Conservation (phyloP, 2,113 vertebrate species). For the Lethenteron reissneri region DNA sequence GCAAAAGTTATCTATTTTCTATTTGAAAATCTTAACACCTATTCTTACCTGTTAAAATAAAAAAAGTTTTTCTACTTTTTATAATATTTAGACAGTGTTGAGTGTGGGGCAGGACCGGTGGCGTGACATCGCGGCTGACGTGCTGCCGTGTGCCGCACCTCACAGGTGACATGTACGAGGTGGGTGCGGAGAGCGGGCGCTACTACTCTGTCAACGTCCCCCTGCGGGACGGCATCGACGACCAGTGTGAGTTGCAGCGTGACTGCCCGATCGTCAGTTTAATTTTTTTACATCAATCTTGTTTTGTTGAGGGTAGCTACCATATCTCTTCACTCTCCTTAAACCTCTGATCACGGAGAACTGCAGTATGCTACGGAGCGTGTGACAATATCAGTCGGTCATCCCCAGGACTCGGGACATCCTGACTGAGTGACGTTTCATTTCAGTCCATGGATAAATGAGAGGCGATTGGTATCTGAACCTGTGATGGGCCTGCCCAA, state of each 20-base stretch:
- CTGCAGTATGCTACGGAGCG: no score
- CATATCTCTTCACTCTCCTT: no score
- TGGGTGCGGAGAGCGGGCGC: slow-evolving; percentile 82
- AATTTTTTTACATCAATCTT: no score
- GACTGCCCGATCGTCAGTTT: no score
- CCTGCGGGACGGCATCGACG: slow-evolving; percentile 80
- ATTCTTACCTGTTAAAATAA: neutral
- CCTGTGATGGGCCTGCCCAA: no score
- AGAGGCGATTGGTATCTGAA: no score
- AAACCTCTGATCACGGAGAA: no score
- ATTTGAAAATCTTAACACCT: neutral
- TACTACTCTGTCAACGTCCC: slow-evolving; percentile 96
- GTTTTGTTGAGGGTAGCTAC: no score
- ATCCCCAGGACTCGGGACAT: no score
- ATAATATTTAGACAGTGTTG: neutral
- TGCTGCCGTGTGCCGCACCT: neutral
- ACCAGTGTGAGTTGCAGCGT: slow-evolving; percentile 48
- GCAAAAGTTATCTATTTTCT: neutral
- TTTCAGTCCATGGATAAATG: no score
- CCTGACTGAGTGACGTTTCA: no score
- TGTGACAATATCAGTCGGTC: no score
- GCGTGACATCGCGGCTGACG: neutral
- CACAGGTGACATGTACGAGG: slow-evolving; percentile 93
- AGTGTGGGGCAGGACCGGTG: neutral
- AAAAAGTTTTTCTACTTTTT: neutral